Conservation (phyloP, 2,797 vertebrate genomes). For the Orientallactaga sibirica region DNA sequence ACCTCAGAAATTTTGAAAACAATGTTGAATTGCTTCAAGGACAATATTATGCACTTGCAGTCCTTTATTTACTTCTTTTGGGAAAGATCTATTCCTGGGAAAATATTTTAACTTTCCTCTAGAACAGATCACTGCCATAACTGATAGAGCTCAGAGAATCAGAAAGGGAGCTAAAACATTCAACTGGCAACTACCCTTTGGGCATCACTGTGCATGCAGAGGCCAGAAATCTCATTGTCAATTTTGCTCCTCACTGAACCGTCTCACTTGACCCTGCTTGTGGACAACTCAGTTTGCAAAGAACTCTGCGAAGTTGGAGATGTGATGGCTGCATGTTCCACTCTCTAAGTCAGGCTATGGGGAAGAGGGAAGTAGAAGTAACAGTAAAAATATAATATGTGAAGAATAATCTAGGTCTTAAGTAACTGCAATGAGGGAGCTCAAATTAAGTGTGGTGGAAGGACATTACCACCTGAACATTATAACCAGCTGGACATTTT, state of each 20-base stretch:
- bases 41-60: neutral
- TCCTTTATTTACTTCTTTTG: neutral
- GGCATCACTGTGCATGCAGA: neutral
- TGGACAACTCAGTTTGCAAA: neutral
- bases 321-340: neutral
- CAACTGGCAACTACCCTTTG: neutral
- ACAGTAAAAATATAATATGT: neutral
- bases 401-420: neutral
- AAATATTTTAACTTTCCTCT: neutral
- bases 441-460: neutral
- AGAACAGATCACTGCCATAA: neutral
- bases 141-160: neutral
- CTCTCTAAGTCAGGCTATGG: neutral
- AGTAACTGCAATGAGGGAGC: neutral
- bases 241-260: fast-evolving
- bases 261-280: neutral
- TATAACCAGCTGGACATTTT: neutral
- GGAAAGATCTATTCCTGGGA: neutral
- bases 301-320: neutral
- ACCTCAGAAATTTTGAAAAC: neutral
- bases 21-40: neutral
- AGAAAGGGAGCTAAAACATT: neutral
- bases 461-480: neutral
- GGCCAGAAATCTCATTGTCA: neutral
- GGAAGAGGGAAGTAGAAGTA: neutral